These are phyloP conservation scores for Hydrotaea cyrtoneurina DNA, from an alignment of 2,888 invertebrate species.

Conservation along the genomic window DNA sequence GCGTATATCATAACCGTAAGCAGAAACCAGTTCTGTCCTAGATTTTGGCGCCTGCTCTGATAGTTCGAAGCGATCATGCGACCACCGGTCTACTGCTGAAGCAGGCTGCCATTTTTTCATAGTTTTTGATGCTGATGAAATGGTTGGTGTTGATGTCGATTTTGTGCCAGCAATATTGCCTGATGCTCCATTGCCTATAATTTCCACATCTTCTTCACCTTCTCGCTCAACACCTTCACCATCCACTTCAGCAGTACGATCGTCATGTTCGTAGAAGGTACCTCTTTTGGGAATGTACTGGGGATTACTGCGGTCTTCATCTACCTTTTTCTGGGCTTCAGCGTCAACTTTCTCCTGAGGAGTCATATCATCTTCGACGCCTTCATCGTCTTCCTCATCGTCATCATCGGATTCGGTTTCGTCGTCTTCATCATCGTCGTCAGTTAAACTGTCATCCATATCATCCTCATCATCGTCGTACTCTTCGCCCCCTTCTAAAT, in stretches of 20 bases:
- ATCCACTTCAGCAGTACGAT: constrained; percentile 85
- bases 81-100: constrained; percentile 86
- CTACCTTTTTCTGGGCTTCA: constrained; percentile 88
- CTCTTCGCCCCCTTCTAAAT: constrained; percentile 79
- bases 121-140: constrained; percentile 78
- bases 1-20: constrained; percentile 90
- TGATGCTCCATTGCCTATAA: constrained; percentile 73
- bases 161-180: constrained; percentile 77
- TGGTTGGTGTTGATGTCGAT: constrained; percentile 73
- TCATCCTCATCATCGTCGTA: constrained; percentile 76
- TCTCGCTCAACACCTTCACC: constrained; percentile 54
- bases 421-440: constrained; percentile 70
- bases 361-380: constrained; percentile 85
- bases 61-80: constrained; percentile 87
- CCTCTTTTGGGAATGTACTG: constrained; percentile 98
- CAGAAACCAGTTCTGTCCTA: constrained; percentile 72
- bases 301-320: constrained; percentile 97
- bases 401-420: constrained; percentile 74
- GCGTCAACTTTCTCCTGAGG: constrained; percentile 83
- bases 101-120: constrained; percentile 81
- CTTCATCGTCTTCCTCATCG: constrained; percentile 74
- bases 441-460: constrained; percentile 66
- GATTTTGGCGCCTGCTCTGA: constrained; percentile 84
- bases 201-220: constrained; percentile 67
- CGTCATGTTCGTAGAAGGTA: constrained; percentile 98